Conservation (phyloP, 2,888 invertebrate genomes). For the Scelioninae gen. 2 region DNA sequence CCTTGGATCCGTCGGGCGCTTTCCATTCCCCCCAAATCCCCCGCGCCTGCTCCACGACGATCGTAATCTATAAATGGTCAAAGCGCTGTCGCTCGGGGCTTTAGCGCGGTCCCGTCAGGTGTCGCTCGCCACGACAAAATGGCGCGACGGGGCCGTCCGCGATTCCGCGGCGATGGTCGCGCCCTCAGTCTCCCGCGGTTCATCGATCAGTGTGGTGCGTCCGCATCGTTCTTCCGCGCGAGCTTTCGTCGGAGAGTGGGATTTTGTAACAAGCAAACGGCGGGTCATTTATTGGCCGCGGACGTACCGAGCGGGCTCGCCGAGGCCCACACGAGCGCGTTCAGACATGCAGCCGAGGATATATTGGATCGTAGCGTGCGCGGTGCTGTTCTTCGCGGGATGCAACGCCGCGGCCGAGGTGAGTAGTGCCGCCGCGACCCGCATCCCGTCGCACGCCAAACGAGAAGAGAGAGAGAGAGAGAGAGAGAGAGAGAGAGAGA, state of each 20-base stretch:
- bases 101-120: neutral
- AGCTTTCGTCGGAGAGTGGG: slow-evolving; percentile 62
- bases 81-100: slow-evolving; percentile 4
- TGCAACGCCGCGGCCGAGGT: slow-evolving; percentile 86
- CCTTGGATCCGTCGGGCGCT: too few relatives aligned
- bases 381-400: slow-evolving; percentile 84
- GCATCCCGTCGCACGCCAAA: slow-evolving; percentile 47
- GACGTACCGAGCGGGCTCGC: slow-evolving; percentile 57
- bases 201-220: slow-evolving; percentile 75
- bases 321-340: slow-evolving; percentile 45
- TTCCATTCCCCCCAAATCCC: too few relatives aligned
- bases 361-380: slow-evolving; percentile 84
- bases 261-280: slow-evolving; percentile 64
- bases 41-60: too few relatives aligned
- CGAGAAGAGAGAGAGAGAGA: slow-evolving; percentile 22
- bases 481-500: slow-evolving; percentile 9
- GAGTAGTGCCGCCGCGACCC: slow-evolving; percentile 75
- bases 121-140: slow-evolving; percentile 8
- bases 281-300: slow-evolving; percentile 56
- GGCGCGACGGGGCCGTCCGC: slow-evolving; percentile 18
- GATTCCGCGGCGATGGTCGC: slow-evolving; percentile 67
- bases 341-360: slow-evolving; percentile 83
- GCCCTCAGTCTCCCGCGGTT: slow-evolving; percentile 74
- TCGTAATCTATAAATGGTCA: slow-evolving; percentile 45
- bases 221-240: slow-evolving; percentile 71